Base-by-base conservation (phyloP, 2,888 invertebrate species). In the Protonemura montana region DNA sequence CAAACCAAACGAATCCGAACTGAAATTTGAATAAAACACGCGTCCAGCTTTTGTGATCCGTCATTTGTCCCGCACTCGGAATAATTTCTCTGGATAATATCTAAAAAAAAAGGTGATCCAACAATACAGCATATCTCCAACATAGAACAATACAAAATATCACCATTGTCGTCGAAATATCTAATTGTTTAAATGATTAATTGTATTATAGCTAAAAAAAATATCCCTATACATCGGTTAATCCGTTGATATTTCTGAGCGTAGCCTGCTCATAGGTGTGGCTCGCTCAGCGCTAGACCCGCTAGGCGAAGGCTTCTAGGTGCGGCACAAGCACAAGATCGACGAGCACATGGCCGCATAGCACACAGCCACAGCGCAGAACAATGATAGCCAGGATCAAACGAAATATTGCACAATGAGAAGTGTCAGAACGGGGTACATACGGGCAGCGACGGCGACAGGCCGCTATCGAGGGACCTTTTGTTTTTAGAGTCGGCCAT, bases 331-430 rank as follows among this genome's bases (percentile, higher is more conserved):
- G n/a, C n/a, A 13, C 41, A 41, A 41, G 41, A 5, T 35, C 35
- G 35, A 35, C 35, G 35, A n/a, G 41, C 41, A 41, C 21, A 59
- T 59, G 59, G 59, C 35, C 59, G 21, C 59, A 59, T 7, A 7
- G 16, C 13, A 21, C 59, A 59, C 21, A 59, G 59, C 59, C 59
- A 21, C 13, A 3, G 59, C 59, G 16, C 5, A 10, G 59, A 59
- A 59, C 59, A 59, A 59, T 59, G 59, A 59, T 13, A 27, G 81
- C 28, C 28, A 81, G 30, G 30, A 21, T 59, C 7, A 81, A 81
- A 81, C 21, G 21, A 16, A 30, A 81, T 30, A 81, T 30, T 81
- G 81, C 10, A 59, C 28, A 81, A 81, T 81, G 81, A 27, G 81
- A 81, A 81, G 81, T 81, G 81, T 81, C 30, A 28, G 27, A 25